phyloP scores from a whole-genome alignment of 2,888 invertebrate species.

The Trimorus sp. region DNA sequence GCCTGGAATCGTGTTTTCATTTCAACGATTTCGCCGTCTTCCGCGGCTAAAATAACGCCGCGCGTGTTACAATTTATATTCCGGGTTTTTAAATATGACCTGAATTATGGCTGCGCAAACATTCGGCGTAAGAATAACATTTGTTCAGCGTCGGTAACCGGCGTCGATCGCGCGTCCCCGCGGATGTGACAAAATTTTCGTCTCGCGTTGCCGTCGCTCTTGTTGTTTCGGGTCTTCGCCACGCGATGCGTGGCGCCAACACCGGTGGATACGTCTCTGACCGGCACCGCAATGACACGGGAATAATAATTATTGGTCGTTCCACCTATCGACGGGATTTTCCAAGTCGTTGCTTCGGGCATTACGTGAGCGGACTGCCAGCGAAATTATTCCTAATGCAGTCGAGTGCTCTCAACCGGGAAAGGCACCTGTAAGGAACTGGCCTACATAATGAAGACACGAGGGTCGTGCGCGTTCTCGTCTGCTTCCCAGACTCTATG shows the following conservation, averaged over 20 bases:
- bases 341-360: constrained; percentile 70
- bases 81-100: constrained; percentile 57
- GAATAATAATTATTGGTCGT: constrained; percentile 68
- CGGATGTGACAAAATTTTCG: constrained; percentile 24
- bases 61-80: constrained; percentile 48
- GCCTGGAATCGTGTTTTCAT: constrained; percentile 42
- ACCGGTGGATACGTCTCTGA: constrained; percentile 49
- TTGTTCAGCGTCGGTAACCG: constrained; percentile 28
- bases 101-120: constrained; percentile 55
- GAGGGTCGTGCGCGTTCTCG: constrained; percentile 69
- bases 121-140: constrained; percentile 50
- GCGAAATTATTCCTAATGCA: constrained; percentile 73
- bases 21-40: constrained; percentile 44
- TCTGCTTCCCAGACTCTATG: constrained; percentile 61
- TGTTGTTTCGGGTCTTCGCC: constrained; percentile 5
- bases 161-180: constrained; percentile 8
- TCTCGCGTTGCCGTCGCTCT: not conserved
- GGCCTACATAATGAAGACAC: constrained; percentile 77
- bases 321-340: constrained; percentile 74
- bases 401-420: constrained; percentile 69
- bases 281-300: constrained; percentile 60
- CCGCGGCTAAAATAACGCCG: constrained; percentile 51
- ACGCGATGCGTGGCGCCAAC: constrained; percentile 49
- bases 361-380: constrained; percentile 73
- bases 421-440: constrained; percentile 76